These are phyloP conservation scores for Thaumetopoea pityocampa DNA, from an alignment of 1,140 invertebrate species.

Conservation along the genomic window DNA sequence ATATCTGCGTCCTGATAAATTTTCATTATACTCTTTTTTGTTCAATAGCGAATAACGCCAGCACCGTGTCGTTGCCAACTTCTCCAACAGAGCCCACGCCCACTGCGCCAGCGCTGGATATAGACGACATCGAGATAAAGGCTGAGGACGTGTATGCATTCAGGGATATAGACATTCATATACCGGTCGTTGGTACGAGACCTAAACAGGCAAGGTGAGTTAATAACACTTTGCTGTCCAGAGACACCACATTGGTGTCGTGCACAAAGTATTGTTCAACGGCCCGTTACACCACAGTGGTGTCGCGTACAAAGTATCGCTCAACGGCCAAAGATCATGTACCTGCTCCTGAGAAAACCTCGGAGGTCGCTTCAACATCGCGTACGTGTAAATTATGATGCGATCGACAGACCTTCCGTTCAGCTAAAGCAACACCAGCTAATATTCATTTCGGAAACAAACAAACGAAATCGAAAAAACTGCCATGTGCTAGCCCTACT, in stretches of 20 bases:
- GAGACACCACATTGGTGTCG: too few species aligned
- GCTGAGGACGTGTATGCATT: constrained; percentile 71
- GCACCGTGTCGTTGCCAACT: constrained; percentile 22
- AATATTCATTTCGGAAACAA: too few species aligned
- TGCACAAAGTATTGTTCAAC: too few species aligned
- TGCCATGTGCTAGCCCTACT: too few species aligned
- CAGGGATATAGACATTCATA: constrained; percentile 72
- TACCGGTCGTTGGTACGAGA: constrained; percentile 65
- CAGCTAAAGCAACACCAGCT: too few species aligned
- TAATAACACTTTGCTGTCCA: neutral
- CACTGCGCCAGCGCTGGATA: constrained; percentile 52
- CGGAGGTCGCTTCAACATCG: too few species aligned
- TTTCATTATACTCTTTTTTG: constrained; percentile 1
- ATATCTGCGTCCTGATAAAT: too few species aligned
- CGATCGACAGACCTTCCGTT: too few species aligned
- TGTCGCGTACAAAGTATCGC: too few species aligned
- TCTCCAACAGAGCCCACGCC: constrained; percentile 12
- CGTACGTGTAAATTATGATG: too few species aligned
- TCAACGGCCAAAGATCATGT: neutral
- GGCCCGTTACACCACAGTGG: too few species aligned
- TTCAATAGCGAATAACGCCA: constrained; percentile 21
- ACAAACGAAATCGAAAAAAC: too few species aligned
- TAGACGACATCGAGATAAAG: constrained; percentile 72
- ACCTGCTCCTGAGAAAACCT: neutral
- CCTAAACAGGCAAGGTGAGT: constrained; percentile 24